A percentile compares a stretch with the other conserved stretches of the same genome.
phyloP scores from a whole-genome alignment of 2,888 invertebrate species.

The Cheilosia impressa region DNA sequence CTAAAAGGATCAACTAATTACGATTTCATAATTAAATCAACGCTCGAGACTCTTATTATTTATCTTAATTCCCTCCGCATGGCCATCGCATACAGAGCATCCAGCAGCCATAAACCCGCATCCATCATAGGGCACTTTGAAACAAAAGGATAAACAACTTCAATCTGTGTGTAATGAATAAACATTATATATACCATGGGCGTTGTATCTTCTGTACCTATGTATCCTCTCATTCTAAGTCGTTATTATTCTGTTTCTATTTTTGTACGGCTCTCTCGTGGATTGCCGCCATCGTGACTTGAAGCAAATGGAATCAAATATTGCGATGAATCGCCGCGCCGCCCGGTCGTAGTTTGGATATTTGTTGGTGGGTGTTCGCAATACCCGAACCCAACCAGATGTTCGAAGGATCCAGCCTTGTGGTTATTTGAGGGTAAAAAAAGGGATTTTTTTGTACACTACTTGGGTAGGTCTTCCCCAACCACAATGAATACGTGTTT shows the following conservation, averaged over 20 bases:
- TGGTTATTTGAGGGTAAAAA: constrained; percentile 21
- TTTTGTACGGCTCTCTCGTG: neutral
- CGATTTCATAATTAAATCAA: constrained; percentile 61
- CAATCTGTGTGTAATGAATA: constrained; percentile 48
- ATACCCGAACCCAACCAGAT: constrained; percentile 36
- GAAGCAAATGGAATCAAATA: constrained; percentile 60
- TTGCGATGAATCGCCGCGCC: constrained; percentile 31
- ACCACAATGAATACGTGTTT: constrained; percentile 45
- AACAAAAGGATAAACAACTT: constrained; percentile 43
- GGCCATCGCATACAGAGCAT: neutral
- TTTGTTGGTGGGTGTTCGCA: too few species aligned
- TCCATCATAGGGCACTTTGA: constrained; percentile 6
- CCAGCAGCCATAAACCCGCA: too few species aligned
- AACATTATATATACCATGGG: constrained; percentile 37
- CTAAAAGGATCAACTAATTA: constrained; percentile 32
- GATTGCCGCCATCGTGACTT: constrained; percentile 8
- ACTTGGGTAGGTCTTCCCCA: neutral
- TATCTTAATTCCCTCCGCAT: constrained; percentile 29
- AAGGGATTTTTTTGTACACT: constrained; percentile 6
- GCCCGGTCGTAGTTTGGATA: constrained; percentile 13
- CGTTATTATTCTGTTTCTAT: constrained; percentile 11
- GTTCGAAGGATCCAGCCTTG: constrained; percentile 49
- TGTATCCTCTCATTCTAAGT: neutral
- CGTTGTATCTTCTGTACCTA: constrained; percentile 12
- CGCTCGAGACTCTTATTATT: constrained; percentile 38